These are phyloP conservation scores for Zaprionus obscuricornis DNA, from an alignment of 2,888 invertebrate genomes.

Conservation along the genomic window DNA sequence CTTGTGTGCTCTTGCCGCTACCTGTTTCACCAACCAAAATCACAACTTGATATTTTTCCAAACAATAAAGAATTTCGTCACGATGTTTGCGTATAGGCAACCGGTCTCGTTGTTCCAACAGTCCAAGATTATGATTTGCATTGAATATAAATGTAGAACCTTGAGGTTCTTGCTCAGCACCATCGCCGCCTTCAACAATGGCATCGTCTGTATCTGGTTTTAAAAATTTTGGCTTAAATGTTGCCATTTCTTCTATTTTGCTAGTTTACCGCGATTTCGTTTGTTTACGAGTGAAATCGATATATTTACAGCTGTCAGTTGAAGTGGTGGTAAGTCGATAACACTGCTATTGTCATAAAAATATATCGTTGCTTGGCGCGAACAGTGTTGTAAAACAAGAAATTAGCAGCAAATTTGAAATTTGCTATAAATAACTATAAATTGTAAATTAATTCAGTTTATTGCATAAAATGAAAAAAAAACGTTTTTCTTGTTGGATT, in stretches of 20 bases:
- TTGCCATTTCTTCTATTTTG: constrained; percentile 42
- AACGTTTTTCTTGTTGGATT: constrained; percentile 1
- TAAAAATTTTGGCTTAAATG: constrained; percentile 65
- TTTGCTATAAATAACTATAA: too few species aligned
- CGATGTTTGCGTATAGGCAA: constrained; percentile 94
- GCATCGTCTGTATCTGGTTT: constrained; percentile 76
- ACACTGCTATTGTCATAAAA: too few species aligned
- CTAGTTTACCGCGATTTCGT: constrained; percentile 7
- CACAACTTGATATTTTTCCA: constrained; percentile 95
- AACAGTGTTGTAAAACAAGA: background rate
- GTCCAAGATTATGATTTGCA: constrained; percentile 91
- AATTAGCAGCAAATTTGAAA: background rate
- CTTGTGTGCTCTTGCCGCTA: constrained; percentile 87
- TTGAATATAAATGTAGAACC: constrained; percentile 91
- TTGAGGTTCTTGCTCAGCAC: constrained; percentile 67
- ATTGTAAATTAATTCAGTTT: too few species aligned
- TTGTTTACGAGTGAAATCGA: constrained; percentile 22
- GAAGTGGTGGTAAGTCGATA: too few species aligned
- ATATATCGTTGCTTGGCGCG: too few species aligned
- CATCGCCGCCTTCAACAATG: constrained; percentile 67
- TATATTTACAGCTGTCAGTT: too few species aligned
- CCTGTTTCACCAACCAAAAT: constrained; percentile 97
- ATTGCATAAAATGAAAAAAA: background rate
- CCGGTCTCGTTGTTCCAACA: constrained; percentile 92
- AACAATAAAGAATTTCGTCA: constrained; percentile 93